Evolutionary conservation across 2,888 invertebrate genomes (phyloP), one percentile per base, ranked within the genome.

Genomic region (Agrotis ipsilon): DNA sequence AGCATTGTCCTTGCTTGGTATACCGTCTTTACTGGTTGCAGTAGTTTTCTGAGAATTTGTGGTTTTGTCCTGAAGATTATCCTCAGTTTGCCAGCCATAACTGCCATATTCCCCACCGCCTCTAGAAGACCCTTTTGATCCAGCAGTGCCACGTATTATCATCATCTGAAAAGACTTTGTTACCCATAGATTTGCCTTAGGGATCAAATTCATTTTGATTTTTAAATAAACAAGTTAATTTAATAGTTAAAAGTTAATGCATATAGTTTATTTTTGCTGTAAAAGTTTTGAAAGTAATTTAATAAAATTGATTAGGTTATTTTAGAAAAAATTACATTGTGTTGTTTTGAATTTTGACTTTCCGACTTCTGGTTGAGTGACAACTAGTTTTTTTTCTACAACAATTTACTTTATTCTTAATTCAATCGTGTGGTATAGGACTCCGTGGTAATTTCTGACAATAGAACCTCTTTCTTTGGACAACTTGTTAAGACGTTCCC

Each of bases 161-260:
- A 67, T 27, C 18, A 52, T 19, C 9, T 57, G 43, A 9, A 54
- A 1, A 18, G 48, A 18, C 11, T 59, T 58, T 4, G 19, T 18
- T 13, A 39, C 14, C 57, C 57, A 79, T 7, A 14, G 18, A 24
- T 48, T 79, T 11, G 48, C 2, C 14, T 45, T 67, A 6, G 57
- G 14, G 39, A 68, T 24, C 13, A 54, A 45, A 62, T 59, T 62
- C 80, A 76, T 79, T 14, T 24, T 49, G 6, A 24, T 3, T 51
- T 51, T 21, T 21, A 43, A 57, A 21, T 55, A n/a, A 32, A 32
- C 13, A n/a, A n/a, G n/a, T n/a, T n/a, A n/a, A n/a, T n/a, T n/a
- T n/a, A n/a, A n/a, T n/a, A n/a, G n/a, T n/a, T n/a, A n/a, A n/a
- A n/a, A n/a, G n/a, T n/a, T n/a, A n/a, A n/a, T n/a, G n/a, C n/a